Conservation (phyloP, 2,797 vertebrate species). For the Betta splendens region DNA sequence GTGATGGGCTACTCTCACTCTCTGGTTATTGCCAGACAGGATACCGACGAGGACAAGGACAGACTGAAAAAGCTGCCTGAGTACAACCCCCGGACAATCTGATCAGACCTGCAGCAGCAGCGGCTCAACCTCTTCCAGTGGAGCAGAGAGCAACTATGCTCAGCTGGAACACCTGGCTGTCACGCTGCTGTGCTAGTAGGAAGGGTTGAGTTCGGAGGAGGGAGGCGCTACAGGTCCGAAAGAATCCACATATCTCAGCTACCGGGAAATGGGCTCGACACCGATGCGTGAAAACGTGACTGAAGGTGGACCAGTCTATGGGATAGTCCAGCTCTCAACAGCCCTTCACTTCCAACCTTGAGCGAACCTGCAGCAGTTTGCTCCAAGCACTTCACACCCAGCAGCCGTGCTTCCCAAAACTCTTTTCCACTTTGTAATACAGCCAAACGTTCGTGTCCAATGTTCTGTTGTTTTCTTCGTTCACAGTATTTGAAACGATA, state of each 20-base stretch:
- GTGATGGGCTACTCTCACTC: constrained; percentile 94
- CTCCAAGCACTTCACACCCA: constrained; percentile 64
- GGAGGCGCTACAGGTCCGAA: constrained; percentile 25
- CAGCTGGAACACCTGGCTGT: constrained; percentile 43
- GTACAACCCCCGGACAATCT: constrained; percentile 95
- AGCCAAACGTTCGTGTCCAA: constrained; percentile 42
- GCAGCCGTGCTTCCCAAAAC: constrained; percentile 55
- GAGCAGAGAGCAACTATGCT: constrained; percentile 52
- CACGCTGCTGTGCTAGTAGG: constrained; percentile 25
- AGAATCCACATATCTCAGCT: constrained; percentile 51
- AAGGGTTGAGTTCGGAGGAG: constrained; percentile 42
- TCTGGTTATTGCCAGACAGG: constrained; percentile 90
- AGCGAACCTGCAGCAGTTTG: constrained; percentile 44
- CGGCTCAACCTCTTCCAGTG: constrained; percentile 33
- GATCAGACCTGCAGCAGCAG: constrained; percentile 54
- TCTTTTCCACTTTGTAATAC: constrained; percentile 63
- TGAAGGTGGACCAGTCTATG: constrained; percentile 11
- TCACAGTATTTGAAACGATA: constrained; percentile 62
- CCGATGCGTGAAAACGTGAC: constrained; percentile 46
- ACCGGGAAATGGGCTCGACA: constrained; percentile 48
- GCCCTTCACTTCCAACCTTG: constrained; percentile 32
- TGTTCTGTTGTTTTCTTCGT: constrained; percentile 40
- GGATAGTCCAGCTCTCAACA: constrained; percentile 23
- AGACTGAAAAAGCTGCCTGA: constrained; percentile 93
- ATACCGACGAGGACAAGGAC: constrained; percentile 88